Evolutionary conservation across 2,797 vertebrate species (phyloP).

Genomic region (Smutsia temminckii): DNA sequence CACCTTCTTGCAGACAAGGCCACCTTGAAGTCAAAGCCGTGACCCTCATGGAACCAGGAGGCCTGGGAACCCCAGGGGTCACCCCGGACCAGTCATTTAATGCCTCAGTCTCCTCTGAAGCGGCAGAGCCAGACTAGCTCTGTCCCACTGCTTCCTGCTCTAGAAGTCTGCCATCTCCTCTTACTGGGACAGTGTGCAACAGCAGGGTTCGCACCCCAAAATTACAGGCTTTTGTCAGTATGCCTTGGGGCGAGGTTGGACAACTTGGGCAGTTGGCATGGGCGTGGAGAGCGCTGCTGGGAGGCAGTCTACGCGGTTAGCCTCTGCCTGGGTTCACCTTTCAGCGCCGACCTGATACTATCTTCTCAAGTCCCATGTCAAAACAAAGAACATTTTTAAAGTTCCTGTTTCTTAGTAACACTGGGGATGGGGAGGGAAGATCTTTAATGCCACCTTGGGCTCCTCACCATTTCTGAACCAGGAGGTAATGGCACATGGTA

Average conservation of each 20-base stretch:
- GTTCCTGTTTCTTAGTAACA: neutral
- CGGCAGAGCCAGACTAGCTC: neutral
- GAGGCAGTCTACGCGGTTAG: neutral
- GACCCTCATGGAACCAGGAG: neutral
- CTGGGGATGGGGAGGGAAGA: neutral
- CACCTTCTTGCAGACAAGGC: neutral
- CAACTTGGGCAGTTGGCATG: accelerated
- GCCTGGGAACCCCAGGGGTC: neutral
- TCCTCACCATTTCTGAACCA: neutral
- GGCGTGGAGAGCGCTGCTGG: neutral
- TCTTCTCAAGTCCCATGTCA: neutral
- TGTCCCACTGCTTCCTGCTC: neutral
- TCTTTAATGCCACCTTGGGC: neutral
- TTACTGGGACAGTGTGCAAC: neutral
- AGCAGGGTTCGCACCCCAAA: neutral
- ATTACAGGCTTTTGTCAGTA: neutral
- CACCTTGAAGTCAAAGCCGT: neutral
- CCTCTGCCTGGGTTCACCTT: neutral
- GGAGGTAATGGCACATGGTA: neutral
- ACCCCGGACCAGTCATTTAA: neutral
- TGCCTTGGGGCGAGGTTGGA: neutral
- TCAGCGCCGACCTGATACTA: neutral
- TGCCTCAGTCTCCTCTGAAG: neutral
- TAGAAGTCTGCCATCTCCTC: neutral
- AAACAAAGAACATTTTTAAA: neutral